Conservation (phyloP, 2,113 vertebrate genomes). For the Octodon degus region DNA sequence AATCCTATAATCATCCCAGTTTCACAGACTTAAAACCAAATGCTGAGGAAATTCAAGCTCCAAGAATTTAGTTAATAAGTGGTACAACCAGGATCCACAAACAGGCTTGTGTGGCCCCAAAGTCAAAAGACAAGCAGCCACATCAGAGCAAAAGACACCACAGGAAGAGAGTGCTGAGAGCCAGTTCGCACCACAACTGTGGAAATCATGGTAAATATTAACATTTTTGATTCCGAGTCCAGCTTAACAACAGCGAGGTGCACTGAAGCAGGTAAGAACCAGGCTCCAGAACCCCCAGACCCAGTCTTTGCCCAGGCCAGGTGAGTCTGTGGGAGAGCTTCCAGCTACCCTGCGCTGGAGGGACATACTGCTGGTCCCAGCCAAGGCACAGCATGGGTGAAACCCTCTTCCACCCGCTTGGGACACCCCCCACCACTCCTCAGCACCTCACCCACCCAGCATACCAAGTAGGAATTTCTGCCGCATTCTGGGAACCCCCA, state of each 20-base stretch:
- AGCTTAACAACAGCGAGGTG: too few species aligned
- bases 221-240: background rate
- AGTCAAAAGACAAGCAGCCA: background rate
- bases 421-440: too few species aligned
- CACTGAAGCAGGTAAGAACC: background rate
- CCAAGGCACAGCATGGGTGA: too few species aligned
- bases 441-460: too few species aligned
- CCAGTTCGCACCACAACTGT: background rate
- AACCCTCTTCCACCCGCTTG: too few species aligned
- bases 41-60: background rate
- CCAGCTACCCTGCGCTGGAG: too few species aligned
- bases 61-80: background rate
- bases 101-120: background rate
- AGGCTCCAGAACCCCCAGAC: background rate
- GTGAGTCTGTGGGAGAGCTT: too few species aligned
- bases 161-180: background rate
- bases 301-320: too few species aligned
- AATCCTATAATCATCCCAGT: background rate
- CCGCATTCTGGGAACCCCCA: too few species aligned
- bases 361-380: too few species aligned
- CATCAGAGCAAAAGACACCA: background rate
- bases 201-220: background rate
- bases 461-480: too few species aligned
- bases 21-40: background rate
- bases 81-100: background rate